Base-by-base conservation (phyloP, 2,113 vertebrate genomes). In the Heliornis fulica region DNA sequence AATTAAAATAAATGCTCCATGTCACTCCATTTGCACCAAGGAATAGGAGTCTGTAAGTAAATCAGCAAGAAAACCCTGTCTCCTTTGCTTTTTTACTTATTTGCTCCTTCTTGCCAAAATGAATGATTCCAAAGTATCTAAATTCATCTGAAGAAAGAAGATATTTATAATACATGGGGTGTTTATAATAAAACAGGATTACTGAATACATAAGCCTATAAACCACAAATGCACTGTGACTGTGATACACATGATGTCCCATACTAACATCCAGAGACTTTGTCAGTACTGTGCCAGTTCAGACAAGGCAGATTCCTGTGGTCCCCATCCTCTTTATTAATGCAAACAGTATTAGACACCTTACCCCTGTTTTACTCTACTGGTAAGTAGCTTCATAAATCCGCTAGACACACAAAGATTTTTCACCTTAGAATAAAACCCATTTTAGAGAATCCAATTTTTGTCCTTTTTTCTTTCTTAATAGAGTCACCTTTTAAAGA, bases 1-100 rank as follows among this genome's bases (percentile, higher is more conserved):
- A 78, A 79, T 79, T 79, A 82, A 94, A 95, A 95, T 83, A 92
- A 89, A 87, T 78, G 48, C 7, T 79, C 51, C 29, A 13, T 56
- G 48, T 78, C 76, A 78, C 51, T 89, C 20, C 60, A n/a, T 31
- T 90, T 87, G 51, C 41, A 88, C 38, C 28, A 86, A 66, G 38
- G 16, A 81, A 61, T 72, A 48, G 53, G 38, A 61, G 1, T 51
- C 77, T 82, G 29, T 19, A 79, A 84, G 48, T 32, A 75, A 75
- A 89, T 68, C 36, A 41, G 31, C 13, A 71, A 83, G 29, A 79
- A 95, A 68, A 91, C 14, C 38, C 83, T 83, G n/a, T n/a, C 23
- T 90, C 46, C 11, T 46, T 63, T 70, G 10, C 51, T n/a, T 83
- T 94, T 91, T 79, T 63, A 23, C 32, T 77, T n/a, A 60, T 36